Conservation (phyloP, 2,888 invertebrate genomes). For the Folsomia candida region DNA sequence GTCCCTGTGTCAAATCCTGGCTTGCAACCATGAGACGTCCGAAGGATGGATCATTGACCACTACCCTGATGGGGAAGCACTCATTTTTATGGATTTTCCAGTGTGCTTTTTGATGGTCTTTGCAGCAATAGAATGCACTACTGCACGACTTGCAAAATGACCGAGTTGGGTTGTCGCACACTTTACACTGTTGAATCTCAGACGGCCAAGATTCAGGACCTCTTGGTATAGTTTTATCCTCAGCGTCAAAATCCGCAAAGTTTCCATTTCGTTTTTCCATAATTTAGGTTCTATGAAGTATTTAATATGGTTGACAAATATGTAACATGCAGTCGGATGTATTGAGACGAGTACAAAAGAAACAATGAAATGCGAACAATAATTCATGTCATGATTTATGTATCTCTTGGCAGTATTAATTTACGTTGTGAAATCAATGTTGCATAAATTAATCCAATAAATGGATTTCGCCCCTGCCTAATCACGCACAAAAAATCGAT, state of each 20-base stretch:
- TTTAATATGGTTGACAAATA: too few species aligned
- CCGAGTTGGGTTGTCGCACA: conserved; percentile 11
- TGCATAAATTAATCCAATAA: neutral
- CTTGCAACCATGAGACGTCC: conserved; percentile 13
- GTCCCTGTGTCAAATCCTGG: conserved; percentile 15
- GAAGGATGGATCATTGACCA: neutral
- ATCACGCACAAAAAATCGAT: neutral
- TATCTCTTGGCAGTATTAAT: too few species aligned
- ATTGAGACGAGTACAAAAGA: too few species aligned
- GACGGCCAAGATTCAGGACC: too few species aligned
- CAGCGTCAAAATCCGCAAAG: too few species aligned
- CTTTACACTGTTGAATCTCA: conserved; percentile 8
- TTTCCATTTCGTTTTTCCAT: too few species aligned
- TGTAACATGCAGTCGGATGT: too few species aligned
- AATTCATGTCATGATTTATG: too few species aligned
- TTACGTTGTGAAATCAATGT: neutral
- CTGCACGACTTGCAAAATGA: conserved; percentile 19
- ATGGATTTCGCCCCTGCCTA: neutral
- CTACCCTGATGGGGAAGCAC: conserved; percentile 15
- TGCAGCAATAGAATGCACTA: conserved; percentile 24
- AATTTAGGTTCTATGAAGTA: too few species aligned
- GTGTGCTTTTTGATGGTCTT: conserved; percentile 24
- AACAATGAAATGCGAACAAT: too few species aligned
- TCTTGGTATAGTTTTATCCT: too few species aligned
- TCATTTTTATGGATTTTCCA: conserved; percentile 22